phyloP scores from a whole-genome alignment of 2,888 invertebrate genomes.

The Criorhina ranunculi region DNA sequence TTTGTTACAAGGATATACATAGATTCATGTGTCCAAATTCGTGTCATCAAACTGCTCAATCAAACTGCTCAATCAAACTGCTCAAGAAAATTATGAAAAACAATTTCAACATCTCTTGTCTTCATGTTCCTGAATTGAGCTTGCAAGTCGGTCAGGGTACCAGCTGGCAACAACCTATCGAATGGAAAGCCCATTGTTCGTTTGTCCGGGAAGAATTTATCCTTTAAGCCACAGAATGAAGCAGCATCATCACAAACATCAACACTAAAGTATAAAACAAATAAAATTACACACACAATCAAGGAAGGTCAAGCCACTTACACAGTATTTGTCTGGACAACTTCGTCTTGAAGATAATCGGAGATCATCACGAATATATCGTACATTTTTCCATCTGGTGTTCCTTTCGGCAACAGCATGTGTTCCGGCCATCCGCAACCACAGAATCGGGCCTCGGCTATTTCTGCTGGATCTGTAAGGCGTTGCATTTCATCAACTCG shows the following conservation, averaged over 20 bases:
- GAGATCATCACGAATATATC: constrained; percentile 92
- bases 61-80: background rate
- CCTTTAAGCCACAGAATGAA: constrained; percentile 89
- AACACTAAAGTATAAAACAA: constrained; percentile 62
- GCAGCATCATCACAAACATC: constrained; percentile 87
- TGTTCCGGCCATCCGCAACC: constrained; percentile 96
- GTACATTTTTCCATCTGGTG: constrained; percentile 87
- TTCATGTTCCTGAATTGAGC: constrained; percentile 89
- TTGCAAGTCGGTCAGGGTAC: constrained; percentile 88
- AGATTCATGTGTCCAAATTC: background rate
- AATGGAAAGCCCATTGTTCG: constrained; percentile 88
- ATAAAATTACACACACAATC: background rate
- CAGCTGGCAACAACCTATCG: constrained; percentile 83
- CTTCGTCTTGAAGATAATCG: constrained; percentile 88
- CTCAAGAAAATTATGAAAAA: constrained; percentile 82
- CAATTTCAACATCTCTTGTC: constrained; percentile 87
- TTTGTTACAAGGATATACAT: background rate
- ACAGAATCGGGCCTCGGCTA: constrained; percentile 90
- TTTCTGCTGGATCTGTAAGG: constrained; percentile 82
- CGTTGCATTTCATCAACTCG: constrained; percentile 87
- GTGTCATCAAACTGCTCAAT: no score
- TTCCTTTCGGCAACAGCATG: constrained; percentile 91
- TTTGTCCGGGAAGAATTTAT: constrained; percentile 88
- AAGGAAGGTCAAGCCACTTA: constrained; percentile 33
- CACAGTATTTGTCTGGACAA: constrained; percentile 79